These are phyloP conservation scores for Ectropis crepuscularia DNA, from an alignment of 2,888 invertebrate species.

Conservation along the genomic window DNA sequence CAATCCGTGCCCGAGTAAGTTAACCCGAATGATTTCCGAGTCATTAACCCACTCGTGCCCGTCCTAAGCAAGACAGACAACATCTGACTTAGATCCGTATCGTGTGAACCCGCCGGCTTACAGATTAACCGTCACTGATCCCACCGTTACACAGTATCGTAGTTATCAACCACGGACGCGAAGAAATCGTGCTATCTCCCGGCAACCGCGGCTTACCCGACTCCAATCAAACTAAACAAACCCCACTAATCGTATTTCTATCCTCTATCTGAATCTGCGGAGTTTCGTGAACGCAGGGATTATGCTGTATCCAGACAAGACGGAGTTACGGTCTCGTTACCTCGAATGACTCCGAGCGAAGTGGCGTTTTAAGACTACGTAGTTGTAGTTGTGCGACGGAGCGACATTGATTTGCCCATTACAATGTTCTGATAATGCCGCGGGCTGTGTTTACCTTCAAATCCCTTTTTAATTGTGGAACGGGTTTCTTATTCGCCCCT, in stretches of 20 bases:
- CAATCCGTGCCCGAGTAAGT: conserved; percentile 77
- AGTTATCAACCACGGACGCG: conserved; percentile 80
- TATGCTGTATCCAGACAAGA: conserved; percentile 72
- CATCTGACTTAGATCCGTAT: conserved; percentile 82
- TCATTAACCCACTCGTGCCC: conserved; percentile 80
- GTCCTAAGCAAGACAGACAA: conserved; percentile 83
- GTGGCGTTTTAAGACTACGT: conserved; percentile 59
- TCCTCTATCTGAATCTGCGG: conserved; percentile 73
- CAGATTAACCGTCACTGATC: conserved; percentile 75
- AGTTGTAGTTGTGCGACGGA: conserved; percentile 49
- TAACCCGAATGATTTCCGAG: conserved; percentile 83
- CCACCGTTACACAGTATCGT: conserved; percentile 72
- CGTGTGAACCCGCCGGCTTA: conserved; percentile 75
- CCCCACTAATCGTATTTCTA: conserved; percentile 80
- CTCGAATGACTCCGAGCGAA: conserved; percentile 69
- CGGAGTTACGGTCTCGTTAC: conserved; percentile 78
- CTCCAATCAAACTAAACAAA: conserved; percentile 84
- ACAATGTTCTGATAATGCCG: conserved; percentile 55
- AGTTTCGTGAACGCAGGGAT: conserved; percentile 75
- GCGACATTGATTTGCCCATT: conserved; percentile 54
- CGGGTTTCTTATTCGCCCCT: conserved; percentile 32
- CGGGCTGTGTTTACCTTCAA: conserved; percentile 44
- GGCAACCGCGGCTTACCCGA: conserved; percentile 76
- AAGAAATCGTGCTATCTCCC: conserved; percentile 82
- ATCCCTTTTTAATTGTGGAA: conserved; percentile 45